Conservation (phyloP, 2,888 invertebrate species). For the Rotaria sp. region DNA sequence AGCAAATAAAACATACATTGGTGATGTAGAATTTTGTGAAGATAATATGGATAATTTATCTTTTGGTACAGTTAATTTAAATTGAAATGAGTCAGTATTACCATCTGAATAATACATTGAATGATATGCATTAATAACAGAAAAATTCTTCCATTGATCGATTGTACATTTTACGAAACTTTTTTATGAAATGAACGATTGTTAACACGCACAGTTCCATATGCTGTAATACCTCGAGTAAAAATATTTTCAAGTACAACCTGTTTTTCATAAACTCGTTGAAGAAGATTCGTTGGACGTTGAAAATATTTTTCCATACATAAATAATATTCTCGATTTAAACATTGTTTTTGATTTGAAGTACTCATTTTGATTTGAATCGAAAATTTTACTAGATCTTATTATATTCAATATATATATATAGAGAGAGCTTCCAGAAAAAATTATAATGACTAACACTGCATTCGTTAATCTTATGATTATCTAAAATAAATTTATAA, state of each 20-base stretch:
- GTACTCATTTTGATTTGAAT: not conserved
- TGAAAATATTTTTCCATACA: not conserved
- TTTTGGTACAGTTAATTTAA: not conserved
- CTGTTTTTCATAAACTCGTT: not conserved
- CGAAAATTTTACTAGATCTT: too few species aligned
- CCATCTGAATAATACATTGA: not conserved
- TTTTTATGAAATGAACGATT: not conserved
- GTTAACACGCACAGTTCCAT: not conserved
- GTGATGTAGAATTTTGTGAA: not conserved
- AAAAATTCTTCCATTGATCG: not conserved
- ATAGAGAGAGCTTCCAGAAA: too few species aligned
- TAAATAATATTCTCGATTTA: not conserved
- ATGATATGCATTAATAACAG: not conserved
- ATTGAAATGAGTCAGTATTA: conserved; percentile 13
- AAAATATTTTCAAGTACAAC: not conserved
- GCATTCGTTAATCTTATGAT: too few species aligned
- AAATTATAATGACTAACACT: too few species aligned
- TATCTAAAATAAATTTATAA: too few species aligned
- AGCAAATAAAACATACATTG: not conserved
- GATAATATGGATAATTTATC: not conserved
- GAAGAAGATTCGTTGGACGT: not conserved
- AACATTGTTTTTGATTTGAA: not conserved
- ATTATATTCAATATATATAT: too few species aligned
- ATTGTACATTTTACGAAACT: not conserved
- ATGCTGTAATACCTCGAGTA: not conserved